Base-by-base conservation (phyloP, 2,888 invertebrate species). In the Andrena bicolor region DNA sequence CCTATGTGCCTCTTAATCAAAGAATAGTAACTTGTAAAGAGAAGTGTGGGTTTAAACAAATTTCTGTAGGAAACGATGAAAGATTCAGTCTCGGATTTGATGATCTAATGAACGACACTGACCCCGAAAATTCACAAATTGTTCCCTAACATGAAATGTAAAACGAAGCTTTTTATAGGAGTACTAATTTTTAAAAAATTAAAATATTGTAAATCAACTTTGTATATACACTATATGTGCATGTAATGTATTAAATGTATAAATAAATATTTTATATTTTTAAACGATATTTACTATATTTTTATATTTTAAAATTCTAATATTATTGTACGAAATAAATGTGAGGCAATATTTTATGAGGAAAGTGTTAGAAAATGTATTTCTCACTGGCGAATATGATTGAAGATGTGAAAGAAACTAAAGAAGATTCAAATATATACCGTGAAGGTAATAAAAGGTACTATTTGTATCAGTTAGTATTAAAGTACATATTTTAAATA, bases 1-100 rank as follows among this genome's bases (percentile, higher is more conserved):
- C 83, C 20, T 93, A 93, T 58, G 85, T 93, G 30, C 93, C 93
- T n/a, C 82, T 93, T 26, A 79, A 78, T 65, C 78, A 91, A 77
- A 89, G 92, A 80, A 35, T 92, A 20, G 28, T 65, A 58, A 48
- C 49, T n/a, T 2, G 2, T 32, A 35, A 32, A 16, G 8, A 30
- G 2, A 32, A n/a, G 2, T 30, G 61, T n/a, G 13, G n/a, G 13
- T 5, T 28, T n/a, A 28, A 58, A 41, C 65, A 53, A 16, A 8
- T 2, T 51, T 48, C 23, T 41, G 49, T 23, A 7, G 2, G 26
- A 30, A 51, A 7, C n/a, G 61, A 32, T 20, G 48, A 81, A 8
- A 88, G 72, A 63, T 77, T 75, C 41, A 90, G 82, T 23, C 70
- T 91, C 13, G 83, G 83, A 41, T 7, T 75, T 68, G 68, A 82